A percentile compares a stretch with the other conserved stretches of the same genome.
Evolutionary conservation across 2,797 vertebrate species (phyloP).

Genomic region (Alcedo quadribrachys): DNA sequence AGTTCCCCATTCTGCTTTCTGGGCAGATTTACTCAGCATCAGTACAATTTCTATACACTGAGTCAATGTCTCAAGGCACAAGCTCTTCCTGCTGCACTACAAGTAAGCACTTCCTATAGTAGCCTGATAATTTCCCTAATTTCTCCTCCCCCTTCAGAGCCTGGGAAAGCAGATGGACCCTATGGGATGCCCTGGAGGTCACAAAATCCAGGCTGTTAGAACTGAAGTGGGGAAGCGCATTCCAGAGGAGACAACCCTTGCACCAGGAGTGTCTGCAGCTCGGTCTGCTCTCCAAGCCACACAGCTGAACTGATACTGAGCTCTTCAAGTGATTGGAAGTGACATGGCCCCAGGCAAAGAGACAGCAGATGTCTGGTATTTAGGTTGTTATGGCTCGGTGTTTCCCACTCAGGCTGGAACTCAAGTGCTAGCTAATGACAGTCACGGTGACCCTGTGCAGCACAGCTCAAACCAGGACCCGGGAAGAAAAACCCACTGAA

Average conservation of each 20-base stretch:
- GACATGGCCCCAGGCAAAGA: neutral
- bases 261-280: neutral
- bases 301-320: neutral
- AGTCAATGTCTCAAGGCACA: neutral
- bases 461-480: neutral
- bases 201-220: neutral
- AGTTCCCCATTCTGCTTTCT: neutral
- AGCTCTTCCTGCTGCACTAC: neutral
- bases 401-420: neutral
- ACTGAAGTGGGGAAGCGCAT: conserved; percentile 7
- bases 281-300: neutral
- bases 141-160: neutral
- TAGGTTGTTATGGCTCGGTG: neutral
- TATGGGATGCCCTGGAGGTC: neutral
- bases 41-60: neutral
- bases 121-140: neutral
- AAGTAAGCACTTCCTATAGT: neutral
- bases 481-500: neutral
- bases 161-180: conserved; percentile 38
- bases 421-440: neutral
- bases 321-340: neutral
- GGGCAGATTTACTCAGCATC: conserved; percentile 1
- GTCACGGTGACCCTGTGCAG: neutral
- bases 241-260: conserved; percentile 5
- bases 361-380: conserved; percentile 26